Conservation (phyloP, 2,113 vertebrate genomes). For the Notarius quadriscutis region DNA sequence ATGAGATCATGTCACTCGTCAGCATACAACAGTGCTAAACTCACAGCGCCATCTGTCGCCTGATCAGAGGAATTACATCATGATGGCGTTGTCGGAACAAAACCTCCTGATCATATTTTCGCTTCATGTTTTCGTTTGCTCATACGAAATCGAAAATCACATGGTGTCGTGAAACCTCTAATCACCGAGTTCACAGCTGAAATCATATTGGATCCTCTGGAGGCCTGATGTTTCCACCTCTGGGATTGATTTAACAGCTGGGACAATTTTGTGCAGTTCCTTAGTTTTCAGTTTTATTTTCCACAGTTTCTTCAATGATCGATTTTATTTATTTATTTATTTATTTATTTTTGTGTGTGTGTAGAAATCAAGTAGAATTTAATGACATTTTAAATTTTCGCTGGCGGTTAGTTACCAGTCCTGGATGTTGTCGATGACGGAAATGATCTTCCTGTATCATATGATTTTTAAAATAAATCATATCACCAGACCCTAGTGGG, state of each 20-base stretch:
- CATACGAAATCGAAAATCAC: neutral
- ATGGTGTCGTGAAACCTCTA: no score
- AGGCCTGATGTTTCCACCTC: neutral
- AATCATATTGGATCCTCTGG: neutral
- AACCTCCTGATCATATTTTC: neutral
- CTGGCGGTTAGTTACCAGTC: no score
- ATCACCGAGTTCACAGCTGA: neutral
- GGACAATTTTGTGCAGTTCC: neutral
- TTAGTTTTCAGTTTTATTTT: no score
- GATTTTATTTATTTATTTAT: no score
- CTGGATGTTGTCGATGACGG: no score
- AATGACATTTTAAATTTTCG: no score
- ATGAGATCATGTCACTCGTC: neutral
- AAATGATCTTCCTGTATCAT: no score
- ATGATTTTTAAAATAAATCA: no score
- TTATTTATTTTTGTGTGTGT: no score
- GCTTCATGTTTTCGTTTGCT: neutral
- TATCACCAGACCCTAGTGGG: no score
- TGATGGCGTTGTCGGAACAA: neutral
- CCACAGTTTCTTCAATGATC: no score
- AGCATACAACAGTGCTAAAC: neutral
- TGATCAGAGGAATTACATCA: neutral
- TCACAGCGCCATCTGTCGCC: slow-evolving; percentile 46
- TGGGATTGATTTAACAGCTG: neutral
- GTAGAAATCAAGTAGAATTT: no score